Percentiles rank a stretch among this genome's conserved stretches.
These are phyloP conservation scores for Boulengeromyrus knoepffleri DNA, from an alignment of 2,113 vertebrate genomes.

Conservation along the genomic window DNA sequence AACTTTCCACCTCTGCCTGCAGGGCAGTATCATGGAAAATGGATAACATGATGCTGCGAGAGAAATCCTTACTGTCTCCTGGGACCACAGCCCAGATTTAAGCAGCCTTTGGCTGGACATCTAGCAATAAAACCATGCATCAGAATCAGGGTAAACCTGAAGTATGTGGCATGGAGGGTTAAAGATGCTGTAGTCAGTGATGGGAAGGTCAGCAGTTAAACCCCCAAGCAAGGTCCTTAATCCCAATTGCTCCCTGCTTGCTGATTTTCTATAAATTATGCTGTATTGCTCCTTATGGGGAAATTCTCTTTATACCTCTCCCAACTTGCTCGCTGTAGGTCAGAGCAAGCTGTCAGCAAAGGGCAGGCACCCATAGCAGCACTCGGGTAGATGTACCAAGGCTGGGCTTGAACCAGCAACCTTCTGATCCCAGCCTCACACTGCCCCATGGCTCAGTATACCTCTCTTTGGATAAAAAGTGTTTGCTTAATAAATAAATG, in stretches of 20 bases:
- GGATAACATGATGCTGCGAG: not conserved
- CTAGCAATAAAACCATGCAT: not conserved
- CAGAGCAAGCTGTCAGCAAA: too few species aligned
- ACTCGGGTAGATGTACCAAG: too few species aligned
- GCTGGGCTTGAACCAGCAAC: too few species aligned
- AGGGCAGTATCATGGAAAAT: not conserved
- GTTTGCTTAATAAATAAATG: not conserved
- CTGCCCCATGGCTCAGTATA: not conserved
- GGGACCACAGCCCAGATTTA: not conserved
- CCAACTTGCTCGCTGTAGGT: too few species aligned
- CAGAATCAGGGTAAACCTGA: not conserved
- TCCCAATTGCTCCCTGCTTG: not conserved
- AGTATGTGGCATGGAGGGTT: not conserved
- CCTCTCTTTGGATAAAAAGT: not conserved
- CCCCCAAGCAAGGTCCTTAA: not conserved
- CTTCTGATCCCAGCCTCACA: too few species aligned
- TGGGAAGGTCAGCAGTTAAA: not conserved
- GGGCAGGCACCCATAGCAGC: too few species aligned
- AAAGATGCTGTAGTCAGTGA: not conserved
- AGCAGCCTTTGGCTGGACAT: not conserved
- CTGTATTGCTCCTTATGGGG: too few species aligned
- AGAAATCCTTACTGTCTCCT: not conserved
- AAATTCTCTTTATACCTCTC: too few species aligned
- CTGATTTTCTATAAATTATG: not conserved
- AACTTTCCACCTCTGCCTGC: not conserved